A percentile compares a stretch with the other conserved stretches of the same genome.
phyloP scores from a whole-genome alignment of 2,888 invertebrate genomes.

The Xylophagus ater region DNA sequence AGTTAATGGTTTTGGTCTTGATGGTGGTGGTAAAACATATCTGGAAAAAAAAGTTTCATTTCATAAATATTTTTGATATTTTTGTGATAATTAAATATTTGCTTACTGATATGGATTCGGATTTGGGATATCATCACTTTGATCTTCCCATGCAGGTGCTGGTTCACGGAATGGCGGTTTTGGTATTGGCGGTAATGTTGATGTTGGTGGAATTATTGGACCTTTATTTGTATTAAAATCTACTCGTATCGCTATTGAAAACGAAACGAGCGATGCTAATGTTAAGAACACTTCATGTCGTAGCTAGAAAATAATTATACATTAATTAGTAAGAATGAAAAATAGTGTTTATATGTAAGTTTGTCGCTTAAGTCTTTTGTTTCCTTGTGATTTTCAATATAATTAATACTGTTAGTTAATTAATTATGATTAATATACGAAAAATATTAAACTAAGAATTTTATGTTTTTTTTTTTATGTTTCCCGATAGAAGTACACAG shows the following conservation, averaged over 20 bases:
- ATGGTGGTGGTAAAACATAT: conserved; percentile 37
- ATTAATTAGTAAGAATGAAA: conserved; percentile 14
- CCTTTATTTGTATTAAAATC: conserved; percentile 51
- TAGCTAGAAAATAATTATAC: too few species aligned
- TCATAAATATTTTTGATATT: conserved; percentile 1
- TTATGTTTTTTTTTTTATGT: too few species aligned
- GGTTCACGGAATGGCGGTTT: conserved; percentile 45
- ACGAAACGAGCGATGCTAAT: conserved; percentile 29
- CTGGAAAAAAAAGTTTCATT: conserved; percentile 20
- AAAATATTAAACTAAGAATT: too few species aligned
- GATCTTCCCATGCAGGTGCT: conserved; percentile 52
- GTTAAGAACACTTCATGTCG: conserved; percentile 25
- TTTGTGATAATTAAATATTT: background rate
- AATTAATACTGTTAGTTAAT: too few species aligned
- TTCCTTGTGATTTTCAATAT: too few species aligned
- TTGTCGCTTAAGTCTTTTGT: conserved; percentile 8
- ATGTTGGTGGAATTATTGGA: conserved; percentile 48
- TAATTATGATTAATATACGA: too few species aligned
- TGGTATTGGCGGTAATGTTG: conserved; percentile 41
- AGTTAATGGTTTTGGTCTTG: conserved; percentile 30
- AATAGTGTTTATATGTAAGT: too few species aligned
- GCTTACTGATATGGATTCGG: conserved; percentile 50
- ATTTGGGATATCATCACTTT: conserved; percentile 46
- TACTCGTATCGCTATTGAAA: conserved; percentile 48
- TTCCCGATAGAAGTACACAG: too few species aligned